Percentiles rank a stretch among this genome's conserved stretches.
phyloP scores from a whole-genome alignment of 2,113 vertebrate species.

The Prionailurus bengalensis region DNA sequence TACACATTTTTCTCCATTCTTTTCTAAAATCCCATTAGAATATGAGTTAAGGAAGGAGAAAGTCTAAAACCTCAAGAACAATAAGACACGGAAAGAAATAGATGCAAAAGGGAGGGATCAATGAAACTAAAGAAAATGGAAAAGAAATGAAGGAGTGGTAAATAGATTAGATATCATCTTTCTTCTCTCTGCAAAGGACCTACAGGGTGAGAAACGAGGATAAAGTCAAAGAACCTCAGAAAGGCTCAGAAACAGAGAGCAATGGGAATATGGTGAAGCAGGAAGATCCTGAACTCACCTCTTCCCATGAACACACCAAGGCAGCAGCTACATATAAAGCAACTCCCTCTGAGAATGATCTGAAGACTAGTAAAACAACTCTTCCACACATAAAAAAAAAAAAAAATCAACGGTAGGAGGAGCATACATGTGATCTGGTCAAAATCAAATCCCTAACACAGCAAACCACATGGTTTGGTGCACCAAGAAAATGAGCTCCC shows the following conservation, averaged over 20 bases:
- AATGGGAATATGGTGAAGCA: neutral
- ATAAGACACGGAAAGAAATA: neutral
- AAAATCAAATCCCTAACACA: neutral
- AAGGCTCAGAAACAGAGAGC: neutral
- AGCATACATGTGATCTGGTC: neutral
- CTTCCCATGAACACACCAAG: neutral
- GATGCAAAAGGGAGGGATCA: neutral
- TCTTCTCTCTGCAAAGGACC: neutral
- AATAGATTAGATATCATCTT: neutral
- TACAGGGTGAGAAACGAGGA: neutral
- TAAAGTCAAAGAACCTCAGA: neutral
- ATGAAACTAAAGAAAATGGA: neutral
- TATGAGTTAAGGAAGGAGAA: neutral
- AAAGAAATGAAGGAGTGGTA: neutral
- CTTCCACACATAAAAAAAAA: neutral
- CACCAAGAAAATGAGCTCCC: neutral
- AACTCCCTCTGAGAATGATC: neutral
- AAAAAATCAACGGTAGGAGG: neutral
- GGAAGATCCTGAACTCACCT: neutral
- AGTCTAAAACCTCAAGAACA: neutral
- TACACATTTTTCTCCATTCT: neutral
- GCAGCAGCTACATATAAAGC: neutral
- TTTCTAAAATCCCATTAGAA: neutral
- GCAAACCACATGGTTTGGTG: neutral
- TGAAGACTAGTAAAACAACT: neutral